phyloP scores from a whole-genome alignment of 2,888 invertebrate species.

The Hipparchia sbordonii region DNA sequence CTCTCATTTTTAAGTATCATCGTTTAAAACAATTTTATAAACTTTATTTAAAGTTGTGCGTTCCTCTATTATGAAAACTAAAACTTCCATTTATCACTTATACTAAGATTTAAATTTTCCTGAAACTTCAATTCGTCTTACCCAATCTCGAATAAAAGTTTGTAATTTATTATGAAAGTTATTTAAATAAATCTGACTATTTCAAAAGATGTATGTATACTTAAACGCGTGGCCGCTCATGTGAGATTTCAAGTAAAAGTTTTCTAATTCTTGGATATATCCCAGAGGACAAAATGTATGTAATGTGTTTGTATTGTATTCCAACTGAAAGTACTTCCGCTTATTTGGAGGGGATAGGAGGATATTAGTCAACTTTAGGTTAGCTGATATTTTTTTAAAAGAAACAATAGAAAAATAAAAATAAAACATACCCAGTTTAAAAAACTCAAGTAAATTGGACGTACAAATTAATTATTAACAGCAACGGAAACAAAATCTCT shows the following conservation, averaged over 20 bases:
- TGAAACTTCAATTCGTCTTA: conserved; percentile 43
- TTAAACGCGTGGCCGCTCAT: conserved; percentile 27
- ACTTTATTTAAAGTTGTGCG: conserved; percentile 19
- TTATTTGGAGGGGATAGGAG: too few relatives aligned
- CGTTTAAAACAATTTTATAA: conserved; percentile 9
- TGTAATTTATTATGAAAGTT: conserved; percentile 44
- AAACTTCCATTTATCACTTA: conserved; percentile 38
- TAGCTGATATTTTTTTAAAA: too few relatives aligned
- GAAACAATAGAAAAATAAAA: too few relatives aligned
- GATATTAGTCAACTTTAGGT: too few relatives aligned
- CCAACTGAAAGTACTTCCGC: too few relatives aligned
- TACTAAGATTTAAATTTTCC: conserved; percentile 35
- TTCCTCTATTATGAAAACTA: conserved; percentile 29
- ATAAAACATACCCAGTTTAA: conserved; percentile 44
- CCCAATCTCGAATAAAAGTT: conserved; percentile 40
- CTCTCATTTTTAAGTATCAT: not conserved
- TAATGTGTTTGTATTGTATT: too few relatives aligned
- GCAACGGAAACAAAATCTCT: conserved; percentile 53
- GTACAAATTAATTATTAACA: conserved; percentile 46
- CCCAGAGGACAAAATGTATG: not conserved
- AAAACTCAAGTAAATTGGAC: conserved; percentile 51
- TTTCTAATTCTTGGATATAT: conserved; percentile 6
- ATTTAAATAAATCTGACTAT: conserved; percentile 38
- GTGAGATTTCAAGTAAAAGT: conserved; percentile 36
- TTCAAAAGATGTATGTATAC: conserved; percentile 40